Base-by-base conservation (phyloP, 2,113 vertebrate genomes). In the Montifringilla adamsi region DNA sequence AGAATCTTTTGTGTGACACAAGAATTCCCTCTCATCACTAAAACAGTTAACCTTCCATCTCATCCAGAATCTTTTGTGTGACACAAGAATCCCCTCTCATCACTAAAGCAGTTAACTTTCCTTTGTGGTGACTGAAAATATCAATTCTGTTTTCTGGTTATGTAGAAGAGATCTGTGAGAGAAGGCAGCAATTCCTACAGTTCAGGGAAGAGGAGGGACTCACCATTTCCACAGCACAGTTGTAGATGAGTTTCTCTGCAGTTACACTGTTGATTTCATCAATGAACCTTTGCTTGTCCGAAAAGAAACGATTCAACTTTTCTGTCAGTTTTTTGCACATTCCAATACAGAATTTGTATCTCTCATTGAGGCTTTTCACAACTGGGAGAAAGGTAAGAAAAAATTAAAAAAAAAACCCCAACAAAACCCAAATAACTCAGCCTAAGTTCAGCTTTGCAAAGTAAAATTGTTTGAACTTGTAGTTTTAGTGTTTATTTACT, bases 251-350 rank as follows among this genome's bases (percentile, higher is more conserved):
- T 92, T 99, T 99, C 97, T 99, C 99, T 13, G 99, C 99, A 3
- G 99, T 99, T 41, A 99, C 99, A 23, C 99, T 99, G 98, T 99
- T 99, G 97, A 99, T 99, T 97, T 99, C 99, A 64, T 99, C 99
- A 70, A 99, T 98, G 81, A 99, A 99, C 46, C 98, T 98, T 94
- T 99, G 99, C 95, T 99, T 99, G 95, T 99, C 99, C 0, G 99
- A 99, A 97, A 99, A 99, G 98, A 99, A 99, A 92, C 98, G 98
- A 97, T 98, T 99, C 95, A 99, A 96, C 96, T 98, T 99, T 94
- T 99, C 99, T 0, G 99, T 99, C 84, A 99, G 83, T 64, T 98
- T 98, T 81, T 99, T 99, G 96, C 99, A 99, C 97, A 99, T 98
- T 27, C 97, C 95, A 30, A 99, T 99, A 97, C 99, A 99, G 98